Base-by-base conservation (phyloP, 2,888 invertebrate genomes). In the Cephonodes hylas region DNA sequence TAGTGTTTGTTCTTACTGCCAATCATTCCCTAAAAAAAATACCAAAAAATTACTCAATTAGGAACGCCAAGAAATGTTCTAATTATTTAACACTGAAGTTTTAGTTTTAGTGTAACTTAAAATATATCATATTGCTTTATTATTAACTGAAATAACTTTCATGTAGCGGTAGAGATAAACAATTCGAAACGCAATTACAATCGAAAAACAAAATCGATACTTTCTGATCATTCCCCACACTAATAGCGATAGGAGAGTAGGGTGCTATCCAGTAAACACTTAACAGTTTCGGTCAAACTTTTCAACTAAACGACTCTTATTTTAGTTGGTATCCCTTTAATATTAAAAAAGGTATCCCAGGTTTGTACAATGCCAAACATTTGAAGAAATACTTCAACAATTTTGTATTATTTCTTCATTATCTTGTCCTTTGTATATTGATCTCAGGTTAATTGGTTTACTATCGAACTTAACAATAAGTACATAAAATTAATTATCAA, bases 171-270 rank as follows among this genome's bases (percentile, higher is more conserved):
- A 34, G 59, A 61, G 62, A 62, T 66, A 34, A 60, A 46, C 45
- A 38, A 23, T 15, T 34, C 25, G 13, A 2, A 53, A 60, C 42
- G 48, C 53, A 60, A 60, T 60, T 18, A 22, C 42, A 53, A 53
- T 42, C 48, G 34, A 31, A 58, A 61, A 61, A 58, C 22, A 75
- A 76, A 74, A 70, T 75, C 53, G 53, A 75, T 76, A 83, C 70
- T 78, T 83, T 79, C 79, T 81, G 68, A 66, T 79, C 83, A 88
- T 87, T 86, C 79, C 79, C 83, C 87, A 87, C 80, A 88, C 86
- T 89, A 90, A 86, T 84, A 90, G 89, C 90, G 88, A 90, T 73
- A 90, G 89, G 84, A 90, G 81, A 88, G 79, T 81, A 87, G 88
- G 89, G 89, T 91, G 86, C 89, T 89, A 86, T 82, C 77, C 85